phyloP scores from a whole-genome alignment of 2,113 vertebrate genomes.

The Hoplias malabaricus region DNA sequence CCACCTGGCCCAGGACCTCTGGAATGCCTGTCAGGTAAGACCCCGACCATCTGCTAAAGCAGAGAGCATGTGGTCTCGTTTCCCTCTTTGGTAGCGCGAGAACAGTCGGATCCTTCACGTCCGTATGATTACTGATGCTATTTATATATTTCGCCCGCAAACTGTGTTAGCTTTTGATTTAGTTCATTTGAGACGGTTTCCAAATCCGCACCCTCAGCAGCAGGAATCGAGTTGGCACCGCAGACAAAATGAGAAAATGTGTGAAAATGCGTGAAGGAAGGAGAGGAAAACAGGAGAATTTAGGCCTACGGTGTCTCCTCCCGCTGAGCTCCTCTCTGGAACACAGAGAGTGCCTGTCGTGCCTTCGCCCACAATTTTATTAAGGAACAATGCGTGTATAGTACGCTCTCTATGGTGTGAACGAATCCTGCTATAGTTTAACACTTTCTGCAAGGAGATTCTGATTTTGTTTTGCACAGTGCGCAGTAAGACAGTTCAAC shows the following conservation, averaged over 20 bases:
- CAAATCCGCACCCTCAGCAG: background rate
- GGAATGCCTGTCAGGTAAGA: slow-evolving; percentile 77
- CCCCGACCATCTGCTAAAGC: background rate
- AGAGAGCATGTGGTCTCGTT: background rate
- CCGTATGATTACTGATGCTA: background rate
- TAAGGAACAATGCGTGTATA: background rate
- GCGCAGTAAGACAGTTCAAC: background rate
- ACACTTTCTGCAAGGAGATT: background rate
- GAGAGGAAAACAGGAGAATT: background rate
- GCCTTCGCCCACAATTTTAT: background rate
- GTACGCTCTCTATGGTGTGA: background rate
- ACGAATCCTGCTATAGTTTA: background rate
- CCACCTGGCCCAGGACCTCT: slow-evolving; percentile 73
- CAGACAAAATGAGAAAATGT: slow-evolving; percentile 11
- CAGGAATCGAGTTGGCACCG: background rate
- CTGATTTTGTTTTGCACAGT: too few species aligned
- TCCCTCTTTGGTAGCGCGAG: too few species aligned
- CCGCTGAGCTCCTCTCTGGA: background rate
- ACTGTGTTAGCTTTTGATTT: background rate
- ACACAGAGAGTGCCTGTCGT: background rate
- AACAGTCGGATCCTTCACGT: background rate
- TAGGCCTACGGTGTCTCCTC: background rate
- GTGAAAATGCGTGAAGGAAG: background rate
- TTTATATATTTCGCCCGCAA: background rate
- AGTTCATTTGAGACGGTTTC: background rate